These are phyloP conservation scores for Rutilus rutilus DNA, from an alignment of 2,113 vertebrate species.

Conservation along the genomic window DNA sequence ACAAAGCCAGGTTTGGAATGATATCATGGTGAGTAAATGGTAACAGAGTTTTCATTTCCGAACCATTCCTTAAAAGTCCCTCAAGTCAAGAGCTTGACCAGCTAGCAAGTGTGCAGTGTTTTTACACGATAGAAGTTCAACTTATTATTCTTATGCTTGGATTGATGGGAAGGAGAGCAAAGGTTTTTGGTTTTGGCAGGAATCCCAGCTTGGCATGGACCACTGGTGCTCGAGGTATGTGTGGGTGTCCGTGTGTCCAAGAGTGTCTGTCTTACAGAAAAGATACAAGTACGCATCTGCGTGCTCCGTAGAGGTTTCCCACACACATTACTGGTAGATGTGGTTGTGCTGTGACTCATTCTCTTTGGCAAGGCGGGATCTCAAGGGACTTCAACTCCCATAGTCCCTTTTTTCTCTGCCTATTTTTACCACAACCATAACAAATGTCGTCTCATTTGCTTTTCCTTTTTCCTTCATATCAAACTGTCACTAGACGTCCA, in stretches of 20 bases:
- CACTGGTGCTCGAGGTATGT: constrained; percentile 45
- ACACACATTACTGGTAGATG: constrained; percentile 53
- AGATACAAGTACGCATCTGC: constrained; percentile 17
- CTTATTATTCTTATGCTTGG: constrained; percentile 51
- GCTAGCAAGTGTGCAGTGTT: background rate
- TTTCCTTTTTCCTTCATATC: constrained; percentile 33
- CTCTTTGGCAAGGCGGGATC: constrained; percentile 53
- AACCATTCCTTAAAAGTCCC: background rate
- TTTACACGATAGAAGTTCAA: background rate
- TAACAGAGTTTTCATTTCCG: background rate
- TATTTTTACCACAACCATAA: constrained; percentile 53
- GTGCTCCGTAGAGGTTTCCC: constrained; percentile 50
- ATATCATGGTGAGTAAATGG: background rate
- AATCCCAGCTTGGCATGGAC: constrained; percentile 54
- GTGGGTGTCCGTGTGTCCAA: constrained; percentile 43
- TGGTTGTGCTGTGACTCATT: constrained; percentile 52
- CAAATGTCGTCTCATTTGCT: constrained; percentile 37
- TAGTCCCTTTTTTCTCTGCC: constrained; percentile 48
- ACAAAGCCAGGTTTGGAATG: background rate
- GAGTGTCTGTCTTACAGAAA: constrained; percentile 40
- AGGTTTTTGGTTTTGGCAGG: constrained; percentile 48
- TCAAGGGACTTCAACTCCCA: constrained; percentile 57
- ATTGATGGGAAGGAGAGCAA: constrained; percentile 49
- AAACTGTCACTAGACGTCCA: constrained; percentile 43
- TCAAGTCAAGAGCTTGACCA: background rate